Evolutionary conservation across 2,888 invertebrate genomes (phyloP).

Genomic region (Drosophila ezoana): DNA sequence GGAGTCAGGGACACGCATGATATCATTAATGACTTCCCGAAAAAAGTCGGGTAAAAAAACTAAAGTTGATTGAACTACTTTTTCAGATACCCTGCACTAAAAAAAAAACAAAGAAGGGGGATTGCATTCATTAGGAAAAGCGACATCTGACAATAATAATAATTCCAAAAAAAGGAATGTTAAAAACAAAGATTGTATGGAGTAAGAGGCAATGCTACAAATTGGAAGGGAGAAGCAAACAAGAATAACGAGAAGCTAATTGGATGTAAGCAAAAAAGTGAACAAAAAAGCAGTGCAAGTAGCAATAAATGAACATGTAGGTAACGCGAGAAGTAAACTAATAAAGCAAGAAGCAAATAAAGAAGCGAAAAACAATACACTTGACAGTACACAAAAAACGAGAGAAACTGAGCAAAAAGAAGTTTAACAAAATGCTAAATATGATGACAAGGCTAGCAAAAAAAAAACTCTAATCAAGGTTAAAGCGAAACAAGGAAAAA

Average conservation of each 20-base stretch:
- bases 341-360: not conserved
- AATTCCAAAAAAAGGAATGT: not conserved
- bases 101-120: not conserved
- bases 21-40: conserved; percentile 41
- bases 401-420: not conserved
- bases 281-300: not conserved
- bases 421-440: not conserved
- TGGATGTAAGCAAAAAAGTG: not conserved
- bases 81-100: conserved; percentile 27
- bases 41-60: conserved; percentile 15
- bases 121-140: conserved; percentile 1
- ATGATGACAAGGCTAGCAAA: not conserved
- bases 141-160: not conserved
- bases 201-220: conserved; percentile 1
- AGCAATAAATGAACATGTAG: not conserved
- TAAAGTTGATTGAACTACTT: conserved; percentile 27
- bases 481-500: not conserved
- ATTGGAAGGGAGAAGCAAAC: not conserved
- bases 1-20: conserved; percentile 17
- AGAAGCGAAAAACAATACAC: not conserved
- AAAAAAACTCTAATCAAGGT: not conserved
- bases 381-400: not conserved
- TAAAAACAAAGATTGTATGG: not conserved
- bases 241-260: not conserved
- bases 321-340: not conserved